These are phyloP conservation scores for Panagrolaimus sp. DNA, from an alignment of 1,140 invertebrate species.

Conservation along the genomic window DNA sequence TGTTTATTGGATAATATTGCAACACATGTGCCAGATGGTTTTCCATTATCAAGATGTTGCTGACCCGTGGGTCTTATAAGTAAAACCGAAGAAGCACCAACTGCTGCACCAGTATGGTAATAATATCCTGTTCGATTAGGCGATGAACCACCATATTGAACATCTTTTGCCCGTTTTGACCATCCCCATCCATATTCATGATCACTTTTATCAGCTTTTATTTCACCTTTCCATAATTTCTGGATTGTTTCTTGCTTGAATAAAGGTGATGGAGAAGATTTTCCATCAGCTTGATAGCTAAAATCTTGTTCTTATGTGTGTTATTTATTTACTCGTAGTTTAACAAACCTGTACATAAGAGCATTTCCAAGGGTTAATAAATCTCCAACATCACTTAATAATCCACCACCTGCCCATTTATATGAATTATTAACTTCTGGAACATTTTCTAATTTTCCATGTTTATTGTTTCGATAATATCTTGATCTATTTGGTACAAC, in stretches of 20 bases:
- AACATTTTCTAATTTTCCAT: slow-evolving; percentile 62
- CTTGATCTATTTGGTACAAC: slow-evolving; percentile 64
- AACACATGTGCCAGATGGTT: slow-evolving; percentile 62
- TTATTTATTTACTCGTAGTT: neutral
- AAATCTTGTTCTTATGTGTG: neutral
- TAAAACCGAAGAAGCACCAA: slow-evolving; percentile 65
- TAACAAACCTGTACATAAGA: slow-evolving; percentile 63
- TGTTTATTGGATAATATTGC: slow-evolving; percentile 63
- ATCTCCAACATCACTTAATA: slow-evolving; percentile 65
- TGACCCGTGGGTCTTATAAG: slow-evolving; percentile 60
- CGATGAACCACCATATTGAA: slow-evolving; percentile 5
- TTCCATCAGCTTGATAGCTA: slow-evolving; percentile 23
- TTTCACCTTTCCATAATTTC: slow-evolving; percentile 15
- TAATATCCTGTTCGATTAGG: slow-evolving; percentile 27
- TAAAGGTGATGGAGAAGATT: slow-evolving; percentile 3
- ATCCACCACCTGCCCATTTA: slow-evolving; percentile 69
- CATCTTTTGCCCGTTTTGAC: slow-evolving; percentile 14
- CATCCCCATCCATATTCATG: slow-evolving; percentile 47
- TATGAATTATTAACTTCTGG: slow-evolving; percentile 67
- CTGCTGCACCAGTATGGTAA: slow-evolving; percentile 64
- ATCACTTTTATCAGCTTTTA: neutral
- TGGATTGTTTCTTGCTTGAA: slow-evolving; percentile 26
- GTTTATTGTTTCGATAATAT: slow-evolving; percentile 62
- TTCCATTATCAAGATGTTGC: slow-evolving; percentile 5
- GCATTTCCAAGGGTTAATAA: slow-evolving; percentile 65